Evolutionary conservation across 1,140 invertebrate genomes (phyloP).

Genomic region (Maniola jurtina): DNA sequence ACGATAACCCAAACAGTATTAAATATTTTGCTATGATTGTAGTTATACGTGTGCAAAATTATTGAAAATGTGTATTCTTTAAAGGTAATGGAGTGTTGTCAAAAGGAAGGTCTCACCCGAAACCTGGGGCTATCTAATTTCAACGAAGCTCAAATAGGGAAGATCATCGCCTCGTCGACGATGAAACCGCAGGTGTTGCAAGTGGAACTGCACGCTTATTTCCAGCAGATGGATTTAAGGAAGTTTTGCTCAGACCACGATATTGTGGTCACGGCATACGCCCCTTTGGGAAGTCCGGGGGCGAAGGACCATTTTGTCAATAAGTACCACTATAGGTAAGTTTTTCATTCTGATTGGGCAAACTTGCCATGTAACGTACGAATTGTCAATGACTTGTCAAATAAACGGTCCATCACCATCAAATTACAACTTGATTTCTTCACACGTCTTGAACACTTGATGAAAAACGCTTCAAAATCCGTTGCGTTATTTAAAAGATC

Average conservation of each 20-base stretch:
- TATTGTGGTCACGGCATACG: slow-evolving; percentile 90
- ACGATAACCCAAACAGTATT: no score
- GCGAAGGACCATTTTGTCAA: slow-evolving; percentile 74
- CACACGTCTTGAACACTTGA: no score
- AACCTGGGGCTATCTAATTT: slow-evolving; percentile 92
- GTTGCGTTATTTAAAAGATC: no score
- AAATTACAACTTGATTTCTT: no score
- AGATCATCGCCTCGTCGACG: slow-evolving; percentile 81
- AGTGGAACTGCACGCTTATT: slow-evolving; percentile 90
- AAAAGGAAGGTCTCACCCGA: slow-evolving; percentile 81
- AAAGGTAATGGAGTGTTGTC: slow-evolving; percentile 87
- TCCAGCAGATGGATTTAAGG: slow-evolving; percentile 88
- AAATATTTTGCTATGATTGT: no score
- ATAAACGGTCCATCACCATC: no score
- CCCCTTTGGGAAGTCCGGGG: slow-evolving; percentile 85
- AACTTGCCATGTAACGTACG: no score
- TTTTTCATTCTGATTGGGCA: background rate
- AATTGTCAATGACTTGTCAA: no score
- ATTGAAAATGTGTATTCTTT: background rate
- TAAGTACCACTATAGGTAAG: slow-evolving; percentile 78
- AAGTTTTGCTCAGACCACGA: slow-evolving; percentile 85
- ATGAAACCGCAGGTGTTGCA: slow-evolving; percentile 87
- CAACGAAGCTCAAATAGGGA: slow-evolving; percentile 83
- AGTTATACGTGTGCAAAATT: background rate
- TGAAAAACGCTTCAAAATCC: no score